Evolutionary conservation across 2,797 vertebrate genomes (phyloP).

Genomic region (Enteromius afrohamiltoni): DNA sequence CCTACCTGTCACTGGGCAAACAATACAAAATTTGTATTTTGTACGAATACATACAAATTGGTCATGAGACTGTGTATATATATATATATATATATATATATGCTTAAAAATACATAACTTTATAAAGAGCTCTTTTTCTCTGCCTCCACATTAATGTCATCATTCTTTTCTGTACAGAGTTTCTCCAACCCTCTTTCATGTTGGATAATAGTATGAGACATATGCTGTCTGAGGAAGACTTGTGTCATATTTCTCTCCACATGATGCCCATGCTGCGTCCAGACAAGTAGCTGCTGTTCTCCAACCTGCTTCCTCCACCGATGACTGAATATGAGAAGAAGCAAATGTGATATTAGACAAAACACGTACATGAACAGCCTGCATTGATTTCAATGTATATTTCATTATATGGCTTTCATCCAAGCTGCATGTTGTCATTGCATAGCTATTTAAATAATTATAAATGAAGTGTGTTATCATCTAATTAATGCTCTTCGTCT

Average conservation of each 20-base stretch:
- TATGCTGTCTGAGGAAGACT: slow-evolving; percentile 45
- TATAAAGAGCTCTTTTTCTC: background rate
- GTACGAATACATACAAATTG: too few relatives aligned
- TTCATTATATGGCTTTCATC: slow-evolving; percentile 17
- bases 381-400: slow-evolving; percentile 2
- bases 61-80: too few relatives aligned
- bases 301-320: slow-evolving; percentile 35
- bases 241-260: slow-evolving; percentile 41
- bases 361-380: background rate
- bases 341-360: background rate
- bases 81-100: background rate
- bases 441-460: background rate
- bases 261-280: slow-evolving; percentile 39
- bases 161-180: background rate
- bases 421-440: slow-evolving; percentile 20
- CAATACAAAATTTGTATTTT: too few relatives aligned
- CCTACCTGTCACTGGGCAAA: too few relatives aligned
- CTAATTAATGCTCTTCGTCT: background rate
- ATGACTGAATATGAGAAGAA: background rate
- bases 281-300: slow-evolving; percentile 34
- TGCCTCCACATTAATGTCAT: background rate
- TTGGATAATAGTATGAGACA: slow-evolving; percentile 36
- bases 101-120: background rate
- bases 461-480: background rate
- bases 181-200: background rate